Evolutionary conservation across 37 sponge, comb jelly and placozoan species (phyloP).

Genomic region (Halichondria panicea): DNA sequence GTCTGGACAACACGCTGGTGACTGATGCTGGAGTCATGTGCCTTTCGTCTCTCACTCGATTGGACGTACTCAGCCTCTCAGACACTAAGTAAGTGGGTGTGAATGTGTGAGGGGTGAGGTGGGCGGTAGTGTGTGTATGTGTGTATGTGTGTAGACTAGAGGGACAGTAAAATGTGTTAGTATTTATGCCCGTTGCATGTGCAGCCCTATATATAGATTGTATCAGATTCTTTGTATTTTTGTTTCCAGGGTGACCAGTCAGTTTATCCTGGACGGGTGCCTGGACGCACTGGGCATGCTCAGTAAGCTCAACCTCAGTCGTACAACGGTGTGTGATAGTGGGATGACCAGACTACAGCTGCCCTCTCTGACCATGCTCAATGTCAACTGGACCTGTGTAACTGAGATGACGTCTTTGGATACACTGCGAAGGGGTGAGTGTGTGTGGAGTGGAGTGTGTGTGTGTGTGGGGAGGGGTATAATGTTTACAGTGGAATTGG

Average conservation of each 20-base stretch:
- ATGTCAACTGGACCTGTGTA: constrained; percentile 65
- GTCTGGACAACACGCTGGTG: constrained; percentile 50
- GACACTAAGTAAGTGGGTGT: constrained; percentile 20
- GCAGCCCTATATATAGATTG: background rate
- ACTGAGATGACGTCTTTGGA: constrained; percentile 31
- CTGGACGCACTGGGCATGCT: constrained; percentile 24
- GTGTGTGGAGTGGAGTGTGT: background rate
- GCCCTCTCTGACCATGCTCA: constrained; percentile 53
- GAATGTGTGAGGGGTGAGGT: background rate
- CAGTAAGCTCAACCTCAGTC: constrained; percentile 52
- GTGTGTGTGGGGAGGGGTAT: too few species aligned
- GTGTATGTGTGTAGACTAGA: background rate
- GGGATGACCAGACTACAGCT: constrained; percentile 29
- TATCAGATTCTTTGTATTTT: background rate
- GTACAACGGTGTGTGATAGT: constrained; percentile 58
- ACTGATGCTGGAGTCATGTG: constrained; percentile 36
- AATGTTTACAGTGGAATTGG: too few species aligned
- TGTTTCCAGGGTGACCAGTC: constrained; percentile 55
- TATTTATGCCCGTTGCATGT: background rate
- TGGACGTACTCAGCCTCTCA: constrained; percentile 38
- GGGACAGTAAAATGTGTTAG: background rate
- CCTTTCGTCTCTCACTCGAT: constrained; percentile 2
- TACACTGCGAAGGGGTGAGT: constrained; percentile 11
- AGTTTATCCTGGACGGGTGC: constrained; percentile 36
- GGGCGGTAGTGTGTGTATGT: background rate